A percentile compares a stretch with the other conserved stretches of the same genome.
phyloP scores from a whole-genome alignment of 2,797 vertebrate species.

The Glossophaga mutica region DNA sequence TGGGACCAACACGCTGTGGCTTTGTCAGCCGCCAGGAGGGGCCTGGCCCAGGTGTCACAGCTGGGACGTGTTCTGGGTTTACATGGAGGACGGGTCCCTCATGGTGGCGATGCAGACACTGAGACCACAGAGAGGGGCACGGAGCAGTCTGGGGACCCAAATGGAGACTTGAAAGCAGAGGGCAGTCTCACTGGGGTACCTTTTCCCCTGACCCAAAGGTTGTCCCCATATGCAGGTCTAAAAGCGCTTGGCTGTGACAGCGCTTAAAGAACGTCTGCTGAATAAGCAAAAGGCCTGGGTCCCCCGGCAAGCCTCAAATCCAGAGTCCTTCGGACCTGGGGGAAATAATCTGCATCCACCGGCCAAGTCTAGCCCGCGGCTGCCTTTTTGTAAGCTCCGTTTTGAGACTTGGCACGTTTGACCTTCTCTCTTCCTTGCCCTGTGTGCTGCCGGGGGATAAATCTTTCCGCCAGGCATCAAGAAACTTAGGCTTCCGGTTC shows the following conservation, averaged over 20 bases:
- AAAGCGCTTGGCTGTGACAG: background rate
- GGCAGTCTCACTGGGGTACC: background rate
- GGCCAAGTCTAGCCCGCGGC: background rate
- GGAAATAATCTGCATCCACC: too few species aligned
- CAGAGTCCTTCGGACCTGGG: background rate
- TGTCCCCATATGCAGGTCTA: background rate
- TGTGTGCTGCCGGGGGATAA: background rate
- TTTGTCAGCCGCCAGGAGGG: background rate
- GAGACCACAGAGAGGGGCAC: background rate
- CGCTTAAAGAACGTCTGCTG: background rate
- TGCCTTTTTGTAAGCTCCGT: background rate
- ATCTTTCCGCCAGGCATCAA: background rate
- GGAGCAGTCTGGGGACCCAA: background rate
- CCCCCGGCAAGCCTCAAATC: background rate
- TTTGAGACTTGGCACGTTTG: background rate
- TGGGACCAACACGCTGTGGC: background rate
- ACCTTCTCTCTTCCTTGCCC: background rate
- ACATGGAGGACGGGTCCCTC: background rate
- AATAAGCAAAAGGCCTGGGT: too few species aligned
- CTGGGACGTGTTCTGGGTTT: background rate
- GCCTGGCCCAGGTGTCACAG: background rate
- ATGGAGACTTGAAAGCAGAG: background rate
- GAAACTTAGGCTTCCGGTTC: background rate
- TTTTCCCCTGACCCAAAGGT: background rate
- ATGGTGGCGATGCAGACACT: background rate